Evolutionary conservation across 2,797 vertebrate genomes (phyloP), one percentile per base, ranked within the genome.

Genomic region (Anguilla pacifica): DNA sequence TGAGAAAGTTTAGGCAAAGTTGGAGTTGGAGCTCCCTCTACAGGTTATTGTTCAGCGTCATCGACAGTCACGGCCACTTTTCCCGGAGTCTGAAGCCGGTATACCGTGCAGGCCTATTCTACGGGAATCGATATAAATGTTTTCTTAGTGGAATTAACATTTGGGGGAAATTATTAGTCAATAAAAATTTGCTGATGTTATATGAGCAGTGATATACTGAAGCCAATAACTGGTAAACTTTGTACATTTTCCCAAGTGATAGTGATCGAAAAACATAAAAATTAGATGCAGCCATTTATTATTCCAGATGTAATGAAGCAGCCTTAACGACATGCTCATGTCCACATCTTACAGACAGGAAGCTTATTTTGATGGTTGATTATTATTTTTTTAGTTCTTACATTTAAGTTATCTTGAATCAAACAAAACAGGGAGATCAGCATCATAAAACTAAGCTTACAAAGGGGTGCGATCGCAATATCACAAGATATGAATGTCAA

Each of bases 1-100:
- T 85, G 86, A 25, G 92, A 94, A 95, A 95, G 91, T 94, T 95
- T 93, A 94, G 93, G 93, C 92, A 96, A 97, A 97, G 94, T 95
- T 96, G 91, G 95, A 95, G 95, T 94, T 96, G 91, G 96, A 97
- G 96, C 96, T 95, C 96, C 96, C 96, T 96, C 96, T 96, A 96
- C 96, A 96, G 88, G 96, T 92, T 90, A 43, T 70, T 83, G 88
- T 28, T 57, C 19, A 19, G 86, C 72, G 49, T 25, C 31, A 31
- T 19, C 43, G 28, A 19, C 19, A 46, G 67, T 64, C 43, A 81
- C 19, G 39, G 55, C 25, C 72, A 67, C 49, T 39, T 83, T 67
- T 57, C 7, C 67, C 25, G 77, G 46, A 49, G 82, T 79, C 31
- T 57, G 10, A 84, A 31, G 53, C 39, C 49, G 10, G 55, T 57